phyloP scores from a whole-genome alignment of 2,888 invertebrate genomes.

The Drosophila hamatofila region DNA sequence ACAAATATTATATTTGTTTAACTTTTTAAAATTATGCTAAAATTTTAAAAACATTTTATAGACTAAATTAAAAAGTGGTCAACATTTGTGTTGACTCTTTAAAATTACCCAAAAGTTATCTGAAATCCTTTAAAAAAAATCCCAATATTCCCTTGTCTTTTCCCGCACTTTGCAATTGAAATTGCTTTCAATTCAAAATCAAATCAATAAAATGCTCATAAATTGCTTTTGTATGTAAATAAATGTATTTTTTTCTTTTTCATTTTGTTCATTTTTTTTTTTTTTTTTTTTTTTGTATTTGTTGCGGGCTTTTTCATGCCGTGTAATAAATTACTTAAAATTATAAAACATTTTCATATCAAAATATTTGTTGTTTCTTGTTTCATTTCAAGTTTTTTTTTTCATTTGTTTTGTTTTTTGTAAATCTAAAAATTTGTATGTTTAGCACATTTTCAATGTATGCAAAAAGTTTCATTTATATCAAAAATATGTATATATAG shows the following conservation, averaged over 20 bases:
- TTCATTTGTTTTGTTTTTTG: too few species aligned
- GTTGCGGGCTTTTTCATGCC: slow-evolving; percentile 41
- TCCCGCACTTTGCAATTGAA: slow-evolving; percentile 9
- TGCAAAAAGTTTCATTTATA: slow-evolving; percentile 54
- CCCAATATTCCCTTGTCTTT: slow-evolving; percentile 3
- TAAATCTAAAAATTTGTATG: slow-evolving; percentile 24
- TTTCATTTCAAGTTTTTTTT: slow-evolving; percentile 3
- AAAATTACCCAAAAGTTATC: background rate
- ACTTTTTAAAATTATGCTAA: background rate
- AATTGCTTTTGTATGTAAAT: slow-evolving; percentile 53
- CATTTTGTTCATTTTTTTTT: slow-evolving; percentile 12
- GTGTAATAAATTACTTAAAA: slow-evolving; percentile 82
- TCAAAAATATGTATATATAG: slow-evolving; percentile 57
- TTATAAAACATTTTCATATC: slow-evolving; percentile 82
- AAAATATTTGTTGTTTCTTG: slow-evolving; percentile 63
- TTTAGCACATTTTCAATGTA: slow-evolving; percentile 74
- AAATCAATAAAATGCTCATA: slow-evolving; percentile 13
- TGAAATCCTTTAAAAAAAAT: background rate
- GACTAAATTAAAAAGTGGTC: too few species aligned
- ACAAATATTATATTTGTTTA: too few species aligned
- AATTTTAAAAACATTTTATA: too few species aligned
- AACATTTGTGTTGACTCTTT: too few species aligned
- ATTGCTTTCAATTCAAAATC: slow-evolving; percentile 5
- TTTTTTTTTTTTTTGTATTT: slow-evolving; percentile 39
- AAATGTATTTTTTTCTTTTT: slow-evolving; percentile 51